Conservation (phyloP, 2,113 vertebrate genomes). For the Atractosteus spatula region DNA sequence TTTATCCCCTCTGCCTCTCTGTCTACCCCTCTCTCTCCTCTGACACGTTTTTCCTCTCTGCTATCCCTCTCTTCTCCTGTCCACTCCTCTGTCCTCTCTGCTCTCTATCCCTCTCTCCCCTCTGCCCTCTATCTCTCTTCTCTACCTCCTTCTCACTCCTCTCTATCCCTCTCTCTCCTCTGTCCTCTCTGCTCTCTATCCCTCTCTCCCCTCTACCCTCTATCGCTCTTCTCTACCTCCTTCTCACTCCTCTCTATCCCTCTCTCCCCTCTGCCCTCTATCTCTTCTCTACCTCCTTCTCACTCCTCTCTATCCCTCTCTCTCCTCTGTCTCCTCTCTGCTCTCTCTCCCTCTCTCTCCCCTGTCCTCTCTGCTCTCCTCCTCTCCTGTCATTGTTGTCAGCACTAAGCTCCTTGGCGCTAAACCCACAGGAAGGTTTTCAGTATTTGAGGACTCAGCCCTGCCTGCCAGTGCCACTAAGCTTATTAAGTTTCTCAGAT, state of each 20-base stretch:
- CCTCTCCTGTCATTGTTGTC: conserved; percentile 22
- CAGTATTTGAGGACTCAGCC: conserved; percentile 60
- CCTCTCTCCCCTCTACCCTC: conserved; percentile 15
- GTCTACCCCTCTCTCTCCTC: too few species aligned
- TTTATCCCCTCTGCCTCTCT: not conserved
- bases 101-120: not conserved
- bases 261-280: conserved; percentile 23
- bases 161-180: not conserved
- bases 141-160: not conserved
- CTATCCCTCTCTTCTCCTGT: conserved; percentile 4
- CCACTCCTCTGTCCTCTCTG: not conserved
- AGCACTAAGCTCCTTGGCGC: conserved; percentile 38
- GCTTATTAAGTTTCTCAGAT: conserved; percentile 70
- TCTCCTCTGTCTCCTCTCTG: conserved; percentile 17
- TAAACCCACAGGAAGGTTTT: conserved; percentile 60
- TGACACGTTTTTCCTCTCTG: not conserved
- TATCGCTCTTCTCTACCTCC: conserved; percentile 19
- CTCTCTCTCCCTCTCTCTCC: conserved; percentile 21
- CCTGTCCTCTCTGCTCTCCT: conserved; percentile 32
- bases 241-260: not conserved
- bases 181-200: not conserved
- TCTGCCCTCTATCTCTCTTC: not conserved
- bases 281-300: conserved; percentile 13
- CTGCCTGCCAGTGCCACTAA: conserved; percentile 66
- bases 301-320: not conserved